These are phyloP conservation scores for Apodemus sylvaticus DNA, from an alignment of 2,113 vertebrate genomes.

Conservation along the genomic window DNA sequence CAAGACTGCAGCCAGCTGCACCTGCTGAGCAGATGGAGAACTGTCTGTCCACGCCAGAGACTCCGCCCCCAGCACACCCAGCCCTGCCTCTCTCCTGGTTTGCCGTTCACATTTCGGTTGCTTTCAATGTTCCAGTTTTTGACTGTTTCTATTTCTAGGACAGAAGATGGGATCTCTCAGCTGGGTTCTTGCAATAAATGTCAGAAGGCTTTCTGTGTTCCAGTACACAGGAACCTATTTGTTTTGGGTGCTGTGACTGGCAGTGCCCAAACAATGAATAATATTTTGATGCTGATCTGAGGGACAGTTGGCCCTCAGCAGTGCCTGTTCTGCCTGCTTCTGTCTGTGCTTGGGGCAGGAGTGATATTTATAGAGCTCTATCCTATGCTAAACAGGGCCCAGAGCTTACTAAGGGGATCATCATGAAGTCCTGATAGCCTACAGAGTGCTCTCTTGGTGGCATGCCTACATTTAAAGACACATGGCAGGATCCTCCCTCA, in stretches of 20 bases:
- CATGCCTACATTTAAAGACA: background rate
- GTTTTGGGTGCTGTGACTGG: background rate
- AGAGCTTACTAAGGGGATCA: background rate
- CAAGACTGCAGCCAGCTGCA: slow-evolving; percentile 51
- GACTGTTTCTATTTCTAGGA: slow-evolving; percentile 68
- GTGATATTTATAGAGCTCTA: background rate
- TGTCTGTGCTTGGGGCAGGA: background rate
- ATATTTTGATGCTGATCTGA: slow-evolving; percentile 40
- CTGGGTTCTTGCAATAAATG: slow-evolving; percentile 31
- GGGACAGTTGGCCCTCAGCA: background rate
- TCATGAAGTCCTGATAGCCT: background rate
- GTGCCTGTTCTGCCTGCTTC: background rate
- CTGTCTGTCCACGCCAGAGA: background rate
- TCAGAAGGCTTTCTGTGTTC: slow-evolving; percentile 25
- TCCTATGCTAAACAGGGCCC: background rate
- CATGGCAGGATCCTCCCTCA: background rate
- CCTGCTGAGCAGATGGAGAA: slow-evolving; percentile 44
- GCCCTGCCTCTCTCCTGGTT: slow-evolving; percentile 45
- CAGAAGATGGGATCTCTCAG: slow-evolving; percentile 54
- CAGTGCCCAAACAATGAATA: slow-evolving; percentile 21
- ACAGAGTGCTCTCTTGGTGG: background rate
- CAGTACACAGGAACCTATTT: slow-evolving; percentile 22
- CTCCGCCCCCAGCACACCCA: background rate
- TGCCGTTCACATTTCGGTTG: slow-evolving; percentile 61
- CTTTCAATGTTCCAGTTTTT: slow-evolving; percentile 46